These are phyloP conservation scores for Thecophora atra DNA, from an alignment of 2,888 invertebrate species.

Conservation along the genomic window DNA sequence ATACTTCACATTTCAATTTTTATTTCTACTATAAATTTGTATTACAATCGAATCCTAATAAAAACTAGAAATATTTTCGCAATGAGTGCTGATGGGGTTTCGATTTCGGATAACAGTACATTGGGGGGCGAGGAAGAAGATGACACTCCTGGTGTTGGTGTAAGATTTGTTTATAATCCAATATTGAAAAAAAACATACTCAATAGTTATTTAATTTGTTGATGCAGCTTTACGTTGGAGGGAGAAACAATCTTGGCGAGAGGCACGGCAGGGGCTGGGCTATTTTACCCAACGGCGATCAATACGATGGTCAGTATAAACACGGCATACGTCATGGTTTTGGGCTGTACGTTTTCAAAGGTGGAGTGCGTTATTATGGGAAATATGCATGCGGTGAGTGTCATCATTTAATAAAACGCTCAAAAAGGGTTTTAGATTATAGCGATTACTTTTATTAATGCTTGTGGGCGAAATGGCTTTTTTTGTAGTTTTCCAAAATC, in stretches of 20 bases:
- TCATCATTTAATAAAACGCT: too few species aligned
- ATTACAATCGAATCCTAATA: slow-evolving; percentile 15
- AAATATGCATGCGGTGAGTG: slow-evolving; percentile 75
- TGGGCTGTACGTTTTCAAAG: slow-evolving; percentile 82
- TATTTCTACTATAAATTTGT: slow-evolving; percentile 2
- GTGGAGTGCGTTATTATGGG: slow-evolving; percentile 83
- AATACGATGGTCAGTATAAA: slow-evolving; percentile 85
- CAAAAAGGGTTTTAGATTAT: too few species aligned
- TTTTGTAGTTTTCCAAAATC: too few species aligned
- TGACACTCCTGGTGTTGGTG: slow-evolving; percentile 53
- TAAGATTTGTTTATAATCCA: slow-evolving; percentile 41
- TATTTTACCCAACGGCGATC: slow-evolving; percentile 85
- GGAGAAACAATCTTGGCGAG: slow-evolving; percentile 78
- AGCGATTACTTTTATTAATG: too few species aligned
- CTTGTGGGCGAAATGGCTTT: too few species aligned
- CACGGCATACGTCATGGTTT: slow-evolving; percentile 81
- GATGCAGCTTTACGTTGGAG: slow-evolving; percentile 69
- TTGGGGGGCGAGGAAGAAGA: slow-evolving; percentile 53
- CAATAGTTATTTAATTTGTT: neutral
- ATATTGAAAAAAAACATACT: too few species aligned
- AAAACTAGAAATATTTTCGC: slow-evolving; percentile 14
- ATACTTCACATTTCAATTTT: neutral
- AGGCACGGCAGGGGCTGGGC: slow-evolving; percentile 87
- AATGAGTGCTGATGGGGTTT: too few species aligned
- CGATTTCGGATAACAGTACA: too few species aligned